Percentiles rank a stretch among this genome's conserved stretches.
Conservation (phyloP, 2,888 invertebrate genomes). For the Subacronicta megacephala region DNA sequence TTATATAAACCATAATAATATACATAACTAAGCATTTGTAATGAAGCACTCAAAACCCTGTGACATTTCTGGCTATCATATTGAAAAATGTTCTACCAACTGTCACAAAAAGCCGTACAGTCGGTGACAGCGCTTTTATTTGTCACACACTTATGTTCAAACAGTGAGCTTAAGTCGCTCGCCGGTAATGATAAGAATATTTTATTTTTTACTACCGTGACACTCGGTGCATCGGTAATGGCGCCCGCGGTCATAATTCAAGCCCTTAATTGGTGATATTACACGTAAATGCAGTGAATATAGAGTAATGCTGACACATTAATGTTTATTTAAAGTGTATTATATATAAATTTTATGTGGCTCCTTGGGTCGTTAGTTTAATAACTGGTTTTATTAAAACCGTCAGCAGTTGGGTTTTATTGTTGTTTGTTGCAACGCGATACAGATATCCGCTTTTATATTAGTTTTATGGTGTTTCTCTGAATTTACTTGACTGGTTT, state of each 20-base stretch:
- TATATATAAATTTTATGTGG: conserved; percentile 59
- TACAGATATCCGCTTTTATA: conserved; percentile 40
- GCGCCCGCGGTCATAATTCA: conserved; percentile 48
- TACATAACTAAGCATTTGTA: no score
- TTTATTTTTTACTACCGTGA: conserved; percentile 55
- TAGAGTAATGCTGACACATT: conserved; percentile 64
- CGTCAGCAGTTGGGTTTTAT: conserved; percentile 47
- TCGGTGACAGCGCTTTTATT: conserved; percentile 52
- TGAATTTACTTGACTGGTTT: conserved; percentile 25
- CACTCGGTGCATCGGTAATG: conserved; percentile 46
- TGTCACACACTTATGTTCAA: conserved; percentile 55
- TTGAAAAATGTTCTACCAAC: conserved; percentile 11
- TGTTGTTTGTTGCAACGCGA: conserved; percentile 35
- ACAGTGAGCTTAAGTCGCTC: conserved; percentile 44
- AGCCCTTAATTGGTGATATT: conserved; percentile 59
- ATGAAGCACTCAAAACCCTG: no score
- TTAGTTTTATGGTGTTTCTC: conserved; percentile 22
- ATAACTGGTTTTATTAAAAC: conserved; percentile 48
- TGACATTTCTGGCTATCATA: no score
- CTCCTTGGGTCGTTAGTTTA: conserved; percentile 51
- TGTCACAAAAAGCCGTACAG: conserved; percentile 39
- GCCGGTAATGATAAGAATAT: conserved; percentile 57
- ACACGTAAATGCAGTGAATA: conserved; percentile 60
- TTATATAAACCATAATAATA: no score
- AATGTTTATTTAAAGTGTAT: conserved; percentile 66